Percentiles rank a stretch among this genome's conserved stretches.
phyloP scores from a whole-genome alignment of 2,113 vertebrate genomes.

The Oncorhynchus masou region DNA sequence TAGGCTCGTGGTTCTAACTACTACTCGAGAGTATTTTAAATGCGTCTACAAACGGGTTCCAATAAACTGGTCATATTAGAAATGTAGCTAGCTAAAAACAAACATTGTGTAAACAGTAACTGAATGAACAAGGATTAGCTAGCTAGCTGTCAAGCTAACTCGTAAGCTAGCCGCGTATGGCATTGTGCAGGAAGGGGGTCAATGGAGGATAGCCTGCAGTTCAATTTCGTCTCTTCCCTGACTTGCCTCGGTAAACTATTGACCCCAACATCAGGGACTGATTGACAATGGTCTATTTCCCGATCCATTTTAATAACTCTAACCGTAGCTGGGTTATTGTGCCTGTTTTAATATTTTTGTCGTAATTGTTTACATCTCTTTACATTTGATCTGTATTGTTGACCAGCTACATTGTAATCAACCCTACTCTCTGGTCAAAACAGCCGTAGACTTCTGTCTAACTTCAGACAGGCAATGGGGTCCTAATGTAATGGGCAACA shows the following conservation, averaged over 20 bases:
- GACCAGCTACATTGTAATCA: conserved; percentile 4
- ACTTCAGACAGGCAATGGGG: conserved; percentile 22
- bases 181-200: background rate
- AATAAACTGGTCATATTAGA: too few species aligned
- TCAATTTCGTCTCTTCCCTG: conserved; percentile 50
- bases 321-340: conserved; percentile 18
- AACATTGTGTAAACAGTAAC: too few species aligned
- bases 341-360: background rate
- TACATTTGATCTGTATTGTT: background rate
- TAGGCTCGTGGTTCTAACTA: background rate
- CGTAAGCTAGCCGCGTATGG: too few species aligned
- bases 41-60: too few species aligned
- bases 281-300: conserved; percentile 19
- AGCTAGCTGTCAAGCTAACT: too few species aligned
- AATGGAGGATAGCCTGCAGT: background rate
- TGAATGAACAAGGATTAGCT: too few species aligned
- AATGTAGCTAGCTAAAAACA: too few species aligned
- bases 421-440: background rate
- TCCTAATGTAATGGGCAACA: conserved; percentile 58
- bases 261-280: too few species aligned
- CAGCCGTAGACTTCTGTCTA: background rate
- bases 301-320: background rate
- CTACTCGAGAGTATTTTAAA: background rate
- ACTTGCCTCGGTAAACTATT: conserved; percentile 5
- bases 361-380: too few species aligned